Evolutionary conservation across 2,888 invertebrate species (phyloP).

Genomic region (Abscondita cerata): DNA sequence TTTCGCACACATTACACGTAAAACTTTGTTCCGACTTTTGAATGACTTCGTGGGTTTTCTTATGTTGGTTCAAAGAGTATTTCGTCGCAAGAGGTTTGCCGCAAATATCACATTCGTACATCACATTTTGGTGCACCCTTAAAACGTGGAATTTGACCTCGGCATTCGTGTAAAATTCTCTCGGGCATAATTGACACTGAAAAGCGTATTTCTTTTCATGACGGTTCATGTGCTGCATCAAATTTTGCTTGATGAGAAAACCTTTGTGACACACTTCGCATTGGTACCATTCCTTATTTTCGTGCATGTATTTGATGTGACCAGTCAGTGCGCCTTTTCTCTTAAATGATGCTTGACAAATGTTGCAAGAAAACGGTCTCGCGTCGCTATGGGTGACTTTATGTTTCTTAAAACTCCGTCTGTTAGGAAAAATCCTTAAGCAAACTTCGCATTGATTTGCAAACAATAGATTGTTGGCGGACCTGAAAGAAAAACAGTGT

Average conservation of each 20-base stretch:
- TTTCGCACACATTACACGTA: slow-evolving; percentile 28
- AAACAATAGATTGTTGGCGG: too few species aligned
- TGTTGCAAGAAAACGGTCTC: neutral
- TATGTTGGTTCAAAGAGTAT: slow-evolving; percentile 50
- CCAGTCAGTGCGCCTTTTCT: neutral
- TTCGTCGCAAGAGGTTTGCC: slow-evolving; percentile 34
- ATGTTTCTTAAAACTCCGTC: neutral
- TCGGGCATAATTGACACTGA: slow-evolving; percentile 58
- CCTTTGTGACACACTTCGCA: slow-evolving; percentile 23
- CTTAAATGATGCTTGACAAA: neutral
- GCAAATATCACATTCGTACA: slow-evolving; percentile 17
- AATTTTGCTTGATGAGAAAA: slow-evolving; percentile 19
- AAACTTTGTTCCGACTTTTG: too few species aligned
- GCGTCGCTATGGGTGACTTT: neutral
- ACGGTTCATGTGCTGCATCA: slow-evolving; percentile 41
- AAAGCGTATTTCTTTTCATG: slow-evolving; percentile 59
- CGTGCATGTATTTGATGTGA: slow-evolving; percentile 51
- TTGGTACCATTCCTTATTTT: slow-evolving; percentile 11
- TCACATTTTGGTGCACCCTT: too few species aligned
- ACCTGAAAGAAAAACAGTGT: too few species aligned
- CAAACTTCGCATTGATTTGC: neutral
- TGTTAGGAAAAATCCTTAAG: neutral
- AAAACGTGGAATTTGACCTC: too few species aligned
- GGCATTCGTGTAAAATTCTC: slow-evolving; percentile 30
- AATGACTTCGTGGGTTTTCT: slow-evolving; percentile 57